phyloP scores from a whole-genome alignment of 2,113 vertebrate genomes.

The Poicephalus gulielmi region DNA sequence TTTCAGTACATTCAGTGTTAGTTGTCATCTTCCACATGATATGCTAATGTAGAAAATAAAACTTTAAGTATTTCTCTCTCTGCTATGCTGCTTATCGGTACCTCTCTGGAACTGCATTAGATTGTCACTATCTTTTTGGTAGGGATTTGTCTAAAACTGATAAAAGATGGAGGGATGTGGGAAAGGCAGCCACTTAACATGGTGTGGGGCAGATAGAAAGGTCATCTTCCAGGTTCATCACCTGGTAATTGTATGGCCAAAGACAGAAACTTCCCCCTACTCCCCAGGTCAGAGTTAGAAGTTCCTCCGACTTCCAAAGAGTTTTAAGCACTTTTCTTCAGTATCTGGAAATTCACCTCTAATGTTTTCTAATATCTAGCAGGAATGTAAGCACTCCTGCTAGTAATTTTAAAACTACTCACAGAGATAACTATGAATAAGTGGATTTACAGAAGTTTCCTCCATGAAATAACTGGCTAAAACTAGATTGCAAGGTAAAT shows the following conservation, averaged over 20 bases:
- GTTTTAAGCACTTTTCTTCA: not conserved
- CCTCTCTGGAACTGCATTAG: not conserved
- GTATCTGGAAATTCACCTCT: not conserved
- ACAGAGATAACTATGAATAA: not conserved
- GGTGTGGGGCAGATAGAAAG: not conserved
- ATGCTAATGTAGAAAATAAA: not conserved
- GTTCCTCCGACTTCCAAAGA: not conserved
- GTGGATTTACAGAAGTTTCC: not conserved
- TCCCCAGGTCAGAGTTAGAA: not conserved
- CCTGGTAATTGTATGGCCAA: not conserved
- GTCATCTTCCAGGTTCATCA: not conserved
- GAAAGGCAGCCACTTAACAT: not conserved
- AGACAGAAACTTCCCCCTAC: not conserved
- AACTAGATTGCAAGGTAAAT: not conserved
- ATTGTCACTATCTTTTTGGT: not conserved
- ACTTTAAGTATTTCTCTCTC: not conserved
- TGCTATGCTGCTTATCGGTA: not conserved
- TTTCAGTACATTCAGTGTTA: not conserved
- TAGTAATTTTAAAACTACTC: not conserved
- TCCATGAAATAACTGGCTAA: not conserved
- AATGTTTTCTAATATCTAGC: not conserved
- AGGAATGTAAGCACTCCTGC: not conserved
- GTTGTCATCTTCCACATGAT: not conserved
- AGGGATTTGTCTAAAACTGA: not conserved
- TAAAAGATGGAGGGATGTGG: not conserved